Conservation (phyloP, 2,797 vertebrate species). For the Adelosebastes latens region DNA sequence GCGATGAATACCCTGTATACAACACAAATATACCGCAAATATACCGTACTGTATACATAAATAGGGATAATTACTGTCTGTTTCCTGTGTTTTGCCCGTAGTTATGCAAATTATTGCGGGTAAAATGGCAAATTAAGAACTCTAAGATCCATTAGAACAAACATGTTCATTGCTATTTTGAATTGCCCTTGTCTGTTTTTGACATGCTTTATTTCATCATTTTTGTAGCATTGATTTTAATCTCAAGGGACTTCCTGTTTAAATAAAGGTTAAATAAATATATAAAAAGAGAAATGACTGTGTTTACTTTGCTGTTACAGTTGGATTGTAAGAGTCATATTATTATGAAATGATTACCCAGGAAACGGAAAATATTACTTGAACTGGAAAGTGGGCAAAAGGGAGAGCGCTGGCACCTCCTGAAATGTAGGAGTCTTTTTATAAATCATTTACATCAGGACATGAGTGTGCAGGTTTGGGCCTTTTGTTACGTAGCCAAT, state of each 20-base stretch:
- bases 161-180: too few relatives aligned
- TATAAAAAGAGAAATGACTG: not conserved
- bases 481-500: slow-evolving; percentile 44
- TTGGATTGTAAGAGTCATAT: not conserved
- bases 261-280: too few relatives aligned
- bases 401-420: not conserved
- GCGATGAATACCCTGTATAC: not conserved
- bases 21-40: not conserved
- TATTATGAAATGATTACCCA: slow-evolving; percentile 42
- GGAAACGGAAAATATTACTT: slow-evolving; percentile 30
- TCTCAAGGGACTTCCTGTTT: too few relatives aligned
- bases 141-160: too few relatives aligned
- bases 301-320: not conserved
- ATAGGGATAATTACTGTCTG: not conserved
- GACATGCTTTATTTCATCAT: too few relatives aligned
- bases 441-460: slow-evolving; percentile 56
- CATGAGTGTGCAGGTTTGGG: slow-evolving; percentile 36
- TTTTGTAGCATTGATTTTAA: too few relatives aligned
- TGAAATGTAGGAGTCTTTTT: slow-evolving; percentile 35
- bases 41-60: not conserved
- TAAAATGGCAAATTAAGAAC: not conserved
- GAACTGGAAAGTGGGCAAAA: slow-evolving; percentile 33
- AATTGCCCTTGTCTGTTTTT: too few relatives aligned
- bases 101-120: not conserved
- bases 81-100: not conserved